A percentile compares a stretch with the other conserved stretches of the same genome.
Evolutionary conservation across 2,113 vertebrate species (phyloP).

Genomic region (Sphyrna mokarran): DNA sequence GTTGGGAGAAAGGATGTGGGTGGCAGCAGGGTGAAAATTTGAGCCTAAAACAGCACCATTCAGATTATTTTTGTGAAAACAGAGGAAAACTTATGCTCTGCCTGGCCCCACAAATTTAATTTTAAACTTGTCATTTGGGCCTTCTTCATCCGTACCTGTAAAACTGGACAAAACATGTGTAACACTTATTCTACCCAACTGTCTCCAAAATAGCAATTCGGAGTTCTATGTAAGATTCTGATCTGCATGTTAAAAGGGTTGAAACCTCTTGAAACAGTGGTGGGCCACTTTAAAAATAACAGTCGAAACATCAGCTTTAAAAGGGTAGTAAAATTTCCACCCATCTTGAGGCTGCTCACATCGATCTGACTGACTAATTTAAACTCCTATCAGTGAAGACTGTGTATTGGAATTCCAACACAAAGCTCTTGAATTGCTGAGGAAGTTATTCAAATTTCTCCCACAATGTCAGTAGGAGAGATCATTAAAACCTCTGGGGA

Average conservation of each 20-base stretch:
- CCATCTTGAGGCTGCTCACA: neutral
- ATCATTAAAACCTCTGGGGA: neutral
- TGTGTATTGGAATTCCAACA: neutral
- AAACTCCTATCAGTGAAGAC: neutral
- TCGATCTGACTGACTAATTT: neutral
- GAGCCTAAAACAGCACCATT: neutral
- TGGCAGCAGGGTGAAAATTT: too few species aligned
- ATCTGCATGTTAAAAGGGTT: neutral
- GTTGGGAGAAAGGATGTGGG: too few species aligned
- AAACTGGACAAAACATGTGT: neutral
- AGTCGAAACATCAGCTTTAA: neutral
- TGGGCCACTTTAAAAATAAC: neutral
- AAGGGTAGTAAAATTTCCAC: neutral
- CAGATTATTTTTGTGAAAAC: neutral
- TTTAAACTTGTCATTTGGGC: neutral
- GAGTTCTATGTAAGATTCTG: neutral
- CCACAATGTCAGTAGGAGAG: neutral
- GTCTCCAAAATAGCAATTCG: neutral
- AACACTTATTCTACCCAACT: neutral
- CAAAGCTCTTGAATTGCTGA: neutral
- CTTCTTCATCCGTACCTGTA: neutral
- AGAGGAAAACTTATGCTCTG: neutral
- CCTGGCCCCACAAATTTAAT: neutral
- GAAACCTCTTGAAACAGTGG: neutral
- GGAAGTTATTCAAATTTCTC: neutral